Evolutionary conservation across 37 sponge, comb jelly and placozoan species (phyloP).

Genomic region (Mnemiopsis leidyi): DNA sequence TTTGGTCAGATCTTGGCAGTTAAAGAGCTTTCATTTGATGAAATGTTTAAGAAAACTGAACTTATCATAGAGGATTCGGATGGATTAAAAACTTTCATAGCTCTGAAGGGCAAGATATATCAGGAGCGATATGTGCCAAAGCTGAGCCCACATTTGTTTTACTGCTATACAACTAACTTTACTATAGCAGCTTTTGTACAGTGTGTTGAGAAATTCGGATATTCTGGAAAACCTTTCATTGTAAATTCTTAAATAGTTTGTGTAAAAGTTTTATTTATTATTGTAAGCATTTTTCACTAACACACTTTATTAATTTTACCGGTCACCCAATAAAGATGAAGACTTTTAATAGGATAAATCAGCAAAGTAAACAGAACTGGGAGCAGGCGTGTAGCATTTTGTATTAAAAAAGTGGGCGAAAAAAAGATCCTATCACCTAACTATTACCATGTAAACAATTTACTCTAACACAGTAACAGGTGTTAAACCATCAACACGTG

Average conservation of each 20-base stretch:
- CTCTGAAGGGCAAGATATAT: not conserved
- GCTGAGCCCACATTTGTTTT: not conserved
- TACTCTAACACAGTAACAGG: no score
- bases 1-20: not conserved
- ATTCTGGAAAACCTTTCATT: not conserved
- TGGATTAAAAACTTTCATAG: not conserved
- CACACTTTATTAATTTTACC: no score
- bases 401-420: no score
- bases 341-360: no score
- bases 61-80: not conserved
- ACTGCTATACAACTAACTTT: conserved; percentile 32
- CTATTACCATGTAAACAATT: no score
- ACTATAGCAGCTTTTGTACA: not conserved
- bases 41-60: not conserved
- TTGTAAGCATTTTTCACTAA: no score
- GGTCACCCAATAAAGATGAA: no score
- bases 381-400: no score
- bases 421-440: no score
- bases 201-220: conserved; percentile 19
- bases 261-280: no score
- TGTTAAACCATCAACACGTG: no score
- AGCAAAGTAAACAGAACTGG: no score
- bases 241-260: not conserved
- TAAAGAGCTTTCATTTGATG: not conserved
- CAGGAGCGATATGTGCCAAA: not conserved